phyloP scores from a whole-genome alignment of 2,113 vertebrate genomes.

The Lycaon pictus region DNA sequence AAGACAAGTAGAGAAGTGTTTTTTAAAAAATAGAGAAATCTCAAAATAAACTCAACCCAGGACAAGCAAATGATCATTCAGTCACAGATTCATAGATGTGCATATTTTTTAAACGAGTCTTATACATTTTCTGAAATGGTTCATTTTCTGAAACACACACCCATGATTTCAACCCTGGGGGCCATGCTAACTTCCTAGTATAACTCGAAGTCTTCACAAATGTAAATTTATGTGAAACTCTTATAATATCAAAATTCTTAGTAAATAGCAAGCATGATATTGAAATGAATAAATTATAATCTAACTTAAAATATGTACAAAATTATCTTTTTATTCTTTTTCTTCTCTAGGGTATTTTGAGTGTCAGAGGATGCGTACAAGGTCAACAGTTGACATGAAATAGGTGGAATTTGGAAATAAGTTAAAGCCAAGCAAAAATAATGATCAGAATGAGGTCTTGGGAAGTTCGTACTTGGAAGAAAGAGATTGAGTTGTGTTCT shows the following conservation, averaged over 20 bases:
- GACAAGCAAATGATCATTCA: not conserved
- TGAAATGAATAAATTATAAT: constrained; percentile 44
- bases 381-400: not conserved
- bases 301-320: not conserved
- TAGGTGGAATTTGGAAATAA: not conserved
- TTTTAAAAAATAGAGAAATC: not conserved
- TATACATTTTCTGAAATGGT: constrained; percentile 1
- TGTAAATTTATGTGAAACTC: not conserved
- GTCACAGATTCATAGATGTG: not conserved
- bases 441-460: not conserved
- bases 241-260: constrained; percentile 4
- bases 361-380: not conserved
- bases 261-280: constrained; percentile 26
- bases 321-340: constrained; percentile 3
- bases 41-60: not conserved
- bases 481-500: not conserved
- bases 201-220: constrained; percentile 3
- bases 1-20: not conserved
- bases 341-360: not conserved
- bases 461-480: constrained; percentile 46
- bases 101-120: not conserved
- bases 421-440: constrained; percentile 17
- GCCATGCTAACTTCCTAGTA: not conserved
- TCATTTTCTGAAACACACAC: not conserved
- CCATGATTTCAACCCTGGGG: not conserved